These are phyloP conservation scores for Ficedula albicollis DNA, from an alignment of 2,797 vertebrate species.

Conservation along the genomic window DNA sequence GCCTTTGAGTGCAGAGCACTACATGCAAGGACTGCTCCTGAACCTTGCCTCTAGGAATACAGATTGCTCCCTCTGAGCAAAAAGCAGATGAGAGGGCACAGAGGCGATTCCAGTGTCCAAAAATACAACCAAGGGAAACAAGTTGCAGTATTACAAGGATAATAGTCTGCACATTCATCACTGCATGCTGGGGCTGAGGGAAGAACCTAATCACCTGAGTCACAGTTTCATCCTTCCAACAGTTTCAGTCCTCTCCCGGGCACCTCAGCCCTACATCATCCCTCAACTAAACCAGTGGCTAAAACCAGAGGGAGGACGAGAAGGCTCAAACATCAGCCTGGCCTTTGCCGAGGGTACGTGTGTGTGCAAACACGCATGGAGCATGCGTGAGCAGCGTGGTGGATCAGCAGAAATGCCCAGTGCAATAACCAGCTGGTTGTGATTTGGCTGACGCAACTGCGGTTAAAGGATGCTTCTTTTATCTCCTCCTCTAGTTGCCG, in stretches of 20 bases:
- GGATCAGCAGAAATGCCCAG: conserved; percentile 21
- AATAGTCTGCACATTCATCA: background rate
- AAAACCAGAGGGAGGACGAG: background rate
- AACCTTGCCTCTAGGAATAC: background rate
- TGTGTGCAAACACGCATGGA: accelerated
- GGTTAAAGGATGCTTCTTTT: background rate
- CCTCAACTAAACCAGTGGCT: background rate
- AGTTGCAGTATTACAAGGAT: background rate
- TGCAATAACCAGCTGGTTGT: conserved; percentile 28
- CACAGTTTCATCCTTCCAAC: conserved; percentile 42
- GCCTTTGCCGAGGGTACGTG: background rate
- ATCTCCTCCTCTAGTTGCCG: conserved; percentile 16
- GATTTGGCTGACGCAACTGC: conserved; percentile 21
- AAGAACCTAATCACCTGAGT: conserved; percentile 40
- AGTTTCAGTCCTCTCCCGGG: background rate
- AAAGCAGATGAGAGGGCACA: background rate
- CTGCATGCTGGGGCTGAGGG: background rate
- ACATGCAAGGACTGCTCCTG: background rate
- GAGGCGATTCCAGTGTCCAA: background rate
- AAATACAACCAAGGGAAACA: background rate
- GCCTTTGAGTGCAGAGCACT: background rate
- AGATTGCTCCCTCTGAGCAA: background rate
- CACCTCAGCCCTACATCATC: background rate
- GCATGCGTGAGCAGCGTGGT: background rate
- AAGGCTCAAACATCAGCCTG: background rate